Evolutionary conservation across 2,797 vertebrate species (phyloP).

Genomic region (Micropoecilia bifurca): DNA sequence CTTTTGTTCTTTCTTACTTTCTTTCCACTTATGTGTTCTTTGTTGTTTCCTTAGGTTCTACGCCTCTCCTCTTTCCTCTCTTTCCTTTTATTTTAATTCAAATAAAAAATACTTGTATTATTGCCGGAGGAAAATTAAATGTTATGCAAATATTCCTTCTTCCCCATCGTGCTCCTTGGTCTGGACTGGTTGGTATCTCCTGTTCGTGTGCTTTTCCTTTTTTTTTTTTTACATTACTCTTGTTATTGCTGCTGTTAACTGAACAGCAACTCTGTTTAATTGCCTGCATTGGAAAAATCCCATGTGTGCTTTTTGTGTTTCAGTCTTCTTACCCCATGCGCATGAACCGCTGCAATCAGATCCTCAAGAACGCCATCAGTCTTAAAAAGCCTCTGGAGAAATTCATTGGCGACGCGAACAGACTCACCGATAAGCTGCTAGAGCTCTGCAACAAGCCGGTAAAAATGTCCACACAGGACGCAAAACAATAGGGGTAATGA

Average conservation of each 20-base stretch:
- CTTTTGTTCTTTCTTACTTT: not conserved
- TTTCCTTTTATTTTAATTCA: not conserved
- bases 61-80: not conserved
- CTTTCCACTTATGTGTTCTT: not conserved
- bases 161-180: not conserved
- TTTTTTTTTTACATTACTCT: not conserved
- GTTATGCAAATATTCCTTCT: not conserved
- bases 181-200: too few relatives aligned
- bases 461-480: slow-evolving; percentile 42
- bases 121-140: not conserved
- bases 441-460: slow-evolving; percentile 97
- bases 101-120: not conserved
- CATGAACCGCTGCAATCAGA: slow-evolving; percentile 96
- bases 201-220: not conserved
- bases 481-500: not conserved
- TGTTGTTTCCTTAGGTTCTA: not conserved
- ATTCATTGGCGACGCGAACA: slow-evolving; percentile 93
- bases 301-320: slow-evolving; percentile 19
- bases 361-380: slow-evolving; percentile 90
- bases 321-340: slow-evolving; percentile 95
- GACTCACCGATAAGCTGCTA: slow-evolving; percentile 93
- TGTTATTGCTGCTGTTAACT: not conserved
- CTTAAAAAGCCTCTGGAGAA: slow-evolving; percentile 92
- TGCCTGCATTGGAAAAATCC: slow-evolving; percentile 21
- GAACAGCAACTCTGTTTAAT: not conserved